Evolutionary conservation across 2,888 invertebrate species (phyloP).

Genomic region (Morinoia aosen): DNA sequence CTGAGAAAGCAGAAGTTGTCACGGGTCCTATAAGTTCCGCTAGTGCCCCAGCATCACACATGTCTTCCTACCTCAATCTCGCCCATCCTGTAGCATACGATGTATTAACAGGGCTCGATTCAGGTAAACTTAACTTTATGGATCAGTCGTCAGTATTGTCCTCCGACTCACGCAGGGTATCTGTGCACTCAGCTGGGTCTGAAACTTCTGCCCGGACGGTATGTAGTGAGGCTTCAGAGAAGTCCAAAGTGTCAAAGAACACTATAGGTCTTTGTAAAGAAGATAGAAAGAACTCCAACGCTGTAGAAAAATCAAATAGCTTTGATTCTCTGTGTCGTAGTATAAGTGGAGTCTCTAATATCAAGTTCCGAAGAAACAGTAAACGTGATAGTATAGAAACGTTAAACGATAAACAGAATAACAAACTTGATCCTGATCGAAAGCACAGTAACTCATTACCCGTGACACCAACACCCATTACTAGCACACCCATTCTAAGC

Average conservation of each 20-base stretch:
- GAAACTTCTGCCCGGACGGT: neutral
- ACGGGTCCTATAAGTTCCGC: neutral
- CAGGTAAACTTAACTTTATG: constrained; percentile 84
- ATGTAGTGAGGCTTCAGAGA: neutral
- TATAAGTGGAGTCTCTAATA: constrained; percentile 32
- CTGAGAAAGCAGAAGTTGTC: neutral
- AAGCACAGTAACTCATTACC: neutral
- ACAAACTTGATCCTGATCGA: neutral
- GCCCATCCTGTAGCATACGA: constrained; percentile 70
- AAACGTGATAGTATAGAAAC: constrained; percentile 20
- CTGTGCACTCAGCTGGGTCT: neutral
- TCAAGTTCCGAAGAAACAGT: constrained; percentile 14
- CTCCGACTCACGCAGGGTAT: neutral
- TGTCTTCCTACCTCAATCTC: constrained; percentile 59
- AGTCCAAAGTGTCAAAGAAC: constrained; percentile 14
- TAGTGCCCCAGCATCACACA: constrained; percentile 57
- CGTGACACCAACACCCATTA: constrained; percentile 57
- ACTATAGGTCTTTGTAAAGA: neutral
- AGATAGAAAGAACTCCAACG: constrained; percentile 23
- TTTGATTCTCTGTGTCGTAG: constrained; percentile 47
- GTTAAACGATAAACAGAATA: neutral
- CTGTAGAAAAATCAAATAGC: constrained; percentile 50
- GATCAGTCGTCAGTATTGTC: constrained; percentile 51
- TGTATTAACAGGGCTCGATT: constrained; percentile 83
- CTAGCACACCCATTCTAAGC: constrained; percentile 60